Conservation (phyloP, 2,888 invertebrate species). For the Drosophila histrio region DNA sequence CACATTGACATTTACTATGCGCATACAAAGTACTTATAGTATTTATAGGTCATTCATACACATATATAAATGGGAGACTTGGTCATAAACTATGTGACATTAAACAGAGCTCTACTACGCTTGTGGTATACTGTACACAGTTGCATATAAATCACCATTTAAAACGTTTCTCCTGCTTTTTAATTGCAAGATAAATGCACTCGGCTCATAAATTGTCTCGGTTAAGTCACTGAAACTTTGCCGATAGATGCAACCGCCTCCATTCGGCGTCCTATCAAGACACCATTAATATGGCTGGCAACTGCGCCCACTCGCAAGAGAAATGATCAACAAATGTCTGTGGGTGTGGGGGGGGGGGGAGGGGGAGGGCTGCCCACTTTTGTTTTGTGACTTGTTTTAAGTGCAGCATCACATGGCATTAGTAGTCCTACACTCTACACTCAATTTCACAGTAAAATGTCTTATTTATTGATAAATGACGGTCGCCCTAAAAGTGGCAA, state of each 20-base stretch:
- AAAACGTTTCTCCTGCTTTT: slow-evolving; percentile 54
- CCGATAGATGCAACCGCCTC: slow-evolving; percentile 34
- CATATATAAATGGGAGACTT: neutral
- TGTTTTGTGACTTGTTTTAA: slow-evolving; percentile 10
- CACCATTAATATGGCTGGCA: slow-evolving; percentile 53
- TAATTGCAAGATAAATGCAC: slow-evolving; percentile 71
- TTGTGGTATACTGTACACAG: neutral
- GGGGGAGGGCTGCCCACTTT: slow-evolving; percentile 21
- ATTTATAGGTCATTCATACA: slow-evolving; percentile 4
- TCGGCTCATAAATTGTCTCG: slow-evolving; percentile 58
- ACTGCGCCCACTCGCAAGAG: slow-evolving; percentile 23
- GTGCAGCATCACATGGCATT: slow-evolving; percentile 30
- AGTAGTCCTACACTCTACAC: too few relatives aligned
- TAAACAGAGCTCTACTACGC: slow-evolving; percentile 14
- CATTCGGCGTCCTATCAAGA: slow-evolving; percentile 24
- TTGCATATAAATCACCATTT: slow-evolving; percentile 64
- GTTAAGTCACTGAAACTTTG: slow-evolving; percentile 38
- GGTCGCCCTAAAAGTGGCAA: neutral
- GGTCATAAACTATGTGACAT: slow-evolving; percentile 45
- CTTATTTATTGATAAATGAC: neutral
- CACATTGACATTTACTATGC: slow-evolving; percentile 30
- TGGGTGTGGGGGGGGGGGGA: slow-evolving; percentile 2
- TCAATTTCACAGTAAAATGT: neutral
- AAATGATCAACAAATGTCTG: slow-evolving; percentile 49
- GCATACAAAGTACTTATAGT: neutral